phyloP scores from a whole-genome alignment of 2,113 vertebrate genomes.

The Istiophorus platypterus region DNA sequence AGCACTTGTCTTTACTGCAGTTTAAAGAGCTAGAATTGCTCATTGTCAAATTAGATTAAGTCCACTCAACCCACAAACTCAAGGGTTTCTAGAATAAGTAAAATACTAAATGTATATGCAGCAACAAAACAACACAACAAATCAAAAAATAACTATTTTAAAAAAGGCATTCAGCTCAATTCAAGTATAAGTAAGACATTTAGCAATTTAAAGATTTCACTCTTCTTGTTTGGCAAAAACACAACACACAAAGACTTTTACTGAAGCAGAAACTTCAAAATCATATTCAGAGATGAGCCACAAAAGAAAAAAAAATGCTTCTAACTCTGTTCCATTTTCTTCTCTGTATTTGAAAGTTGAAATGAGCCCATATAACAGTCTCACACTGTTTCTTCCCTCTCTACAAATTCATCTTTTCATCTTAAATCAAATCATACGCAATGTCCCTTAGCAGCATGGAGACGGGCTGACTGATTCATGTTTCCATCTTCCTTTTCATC shows the following conservation, averaged over 20 bases:
- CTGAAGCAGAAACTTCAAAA: slow-evolving; percentile 33
- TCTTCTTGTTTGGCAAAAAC: slow-evolving; percentile 27
- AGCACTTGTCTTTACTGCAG: background rate
- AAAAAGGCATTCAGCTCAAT: background rate
- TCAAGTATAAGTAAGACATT: slow-evolving; percentile 19
- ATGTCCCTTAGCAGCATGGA: slow-evolving; percentile 27
- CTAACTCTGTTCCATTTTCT: slow-evolving; percentile 36
- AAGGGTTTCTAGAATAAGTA: background rate
- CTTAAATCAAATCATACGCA: slow-evolving; percentile 59
- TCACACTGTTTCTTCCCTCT: slow-evolving; percentile 31
- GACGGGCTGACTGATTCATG: slow-evolving; percentile 41
- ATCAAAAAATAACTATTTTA: background rate
- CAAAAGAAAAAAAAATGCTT: slow-evolving; percentile 30
- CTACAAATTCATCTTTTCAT: slow-evolving; percentile 65
- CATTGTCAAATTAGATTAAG: slow-evolving; percentile 7
- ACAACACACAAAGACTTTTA: slow-evolving; percentile 7
- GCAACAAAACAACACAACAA: slow-evolving; percentile 8
- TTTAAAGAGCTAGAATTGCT: background rate
- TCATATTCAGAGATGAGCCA: slow-evolving; percentile 24
- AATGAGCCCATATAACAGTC: slow-evolving; percentile 40
- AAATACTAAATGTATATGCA: slow-evolving; percentile 5
- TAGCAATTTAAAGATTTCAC: slow-evolving; percentile 10
- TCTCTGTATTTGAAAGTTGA: slow-evolving; percentile 38
- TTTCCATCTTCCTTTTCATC: slow-evolving; percentile 40
- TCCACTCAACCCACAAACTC: background rate